Percentiles rank a stretch among this genome's conserved stretches.
These are phyloP conservation scores for Halcyon leucocephala DNA, from an alignment of 2,797 vertebrate species.

Conservation along the genomic window DNA sequence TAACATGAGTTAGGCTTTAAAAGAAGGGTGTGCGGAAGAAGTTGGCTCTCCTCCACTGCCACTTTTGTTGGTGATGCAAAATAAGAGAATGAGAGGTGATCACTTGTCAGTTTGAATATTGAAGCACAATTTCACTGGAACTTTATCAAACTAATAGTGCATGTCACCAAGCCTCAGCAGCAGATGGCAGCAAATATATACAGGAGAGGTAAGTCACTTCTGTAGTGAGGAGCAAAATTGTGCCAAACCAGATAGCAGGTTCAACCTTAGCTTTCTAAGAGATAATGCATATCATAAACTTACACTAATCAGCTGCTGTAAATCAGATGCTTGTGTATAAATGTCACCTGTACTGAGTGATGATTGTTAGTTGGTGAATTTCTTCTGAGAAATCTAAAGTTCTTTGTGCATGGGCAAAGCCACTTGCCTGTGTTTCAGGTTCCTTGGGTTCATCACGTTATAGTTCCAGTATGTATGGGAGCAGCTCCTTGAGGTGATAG, in stretches of 20 bases:
- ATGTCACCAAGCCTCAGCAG: background rate
- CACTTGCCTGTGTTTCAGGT: background rate
- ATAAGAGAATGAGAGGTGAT: background rate
- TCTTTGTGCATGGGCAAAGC: background rate
- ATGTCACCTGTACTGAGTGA: background rate
- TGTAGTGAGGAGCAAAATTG: background rate
- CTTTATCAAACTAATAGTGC: background rate
- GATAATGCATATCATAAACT: background rate
- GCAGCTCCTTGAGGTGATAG: background rate
- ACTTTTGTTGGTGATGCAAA: background rate
- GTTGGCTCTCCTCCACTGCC: background rate
- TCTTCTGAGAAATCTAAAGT: background rate
- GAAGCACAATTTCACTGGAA: background rate
- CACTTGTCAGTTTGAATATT: background rate
- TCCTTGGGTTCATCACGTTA: background rate
- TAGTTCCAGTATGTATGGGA: background rate
- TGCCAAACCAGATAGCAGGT: background rate
- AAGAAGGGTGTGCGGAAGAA: background rate
- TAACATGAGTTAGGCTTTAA: background rate
- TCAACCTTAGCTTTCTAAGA: background rate
- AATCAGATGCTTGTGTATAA: background rate
- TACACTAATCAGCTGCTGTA: background rate
- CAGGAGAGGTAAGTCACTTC: background rate
- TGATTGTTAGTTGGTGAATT: background rate
- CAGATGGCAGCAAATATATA: conserved; percentile 51